phyloP scores from a whole-genome alignment of 1,140 invertebrate species.

The Apocrypta bakeri region DNA sequence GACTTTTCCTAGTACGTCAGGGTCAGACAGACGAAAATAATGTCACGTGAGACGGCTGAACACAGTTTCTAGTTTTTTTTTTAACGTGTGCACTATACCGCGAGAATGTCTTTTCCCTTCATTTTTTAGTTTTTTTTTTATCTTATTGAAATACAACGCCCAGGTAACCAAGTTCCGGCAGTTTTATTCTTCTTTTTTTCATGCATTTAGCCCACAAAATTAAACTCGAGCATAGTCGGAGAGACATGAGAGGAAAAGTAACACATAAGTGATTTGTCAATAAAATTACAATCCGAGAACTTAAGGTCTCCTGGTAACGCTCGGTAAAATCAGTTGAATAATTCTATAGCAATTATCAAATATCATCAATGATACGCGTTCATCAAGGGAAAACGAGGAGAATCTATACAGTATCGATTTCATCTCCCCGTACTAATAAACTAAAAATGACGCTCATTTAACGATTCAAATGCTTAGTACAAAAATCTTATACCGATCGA shows the following conservation, averaged over 20 bases:
- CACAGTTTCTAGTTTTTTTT: constrained; percentile 59
- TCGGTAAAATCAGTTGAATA: constrained; percentile 24
- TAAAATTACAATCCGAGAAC: constrained; percentile 27
- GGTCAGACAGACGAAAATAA: constrained; percentile 50
- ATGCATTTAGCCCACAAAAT: constrained; percentile 20
- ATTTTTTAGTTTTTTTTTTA: constrained; percentile 23
- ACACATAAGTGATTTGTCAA: neutral
- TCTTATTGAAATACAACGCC: neutral
- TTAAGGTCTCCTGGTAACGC: constrained; percentile 2
- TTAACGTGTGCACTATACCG: constrained; percentile 41
- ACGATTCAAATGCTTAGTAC: constrained; percentile 46
- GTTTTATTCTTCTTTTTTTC: neutral
- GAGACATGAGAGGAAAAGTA: neutral
- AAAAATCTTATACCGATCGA: constrained; percentile 39
- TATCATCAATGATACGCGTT: neutral
- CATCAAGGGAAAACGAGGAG: neutral
- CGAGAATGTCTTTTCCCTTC: constrained; percentile 26
- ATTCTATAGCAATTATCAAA: constrained; percentile 8
- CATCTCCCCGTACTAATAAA: constrained; percentile 24
- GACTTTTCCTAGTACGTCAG: constrained; percentile 49
- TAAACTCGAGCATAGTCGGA: constrained; percentile 41
- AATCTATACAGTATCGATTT: constrained; percentile 20
- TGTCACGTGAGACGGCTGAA: constrained; percentile 56
- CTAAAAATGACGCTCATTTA: constrained; percentile 19
- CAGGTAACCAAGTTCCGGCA: constrained; percentile 6